Evolutionary conservation across 2,888 invertebrate genomes (phyloP).

Genomic region (Marasmarcha lunaedactyla): DNA sequence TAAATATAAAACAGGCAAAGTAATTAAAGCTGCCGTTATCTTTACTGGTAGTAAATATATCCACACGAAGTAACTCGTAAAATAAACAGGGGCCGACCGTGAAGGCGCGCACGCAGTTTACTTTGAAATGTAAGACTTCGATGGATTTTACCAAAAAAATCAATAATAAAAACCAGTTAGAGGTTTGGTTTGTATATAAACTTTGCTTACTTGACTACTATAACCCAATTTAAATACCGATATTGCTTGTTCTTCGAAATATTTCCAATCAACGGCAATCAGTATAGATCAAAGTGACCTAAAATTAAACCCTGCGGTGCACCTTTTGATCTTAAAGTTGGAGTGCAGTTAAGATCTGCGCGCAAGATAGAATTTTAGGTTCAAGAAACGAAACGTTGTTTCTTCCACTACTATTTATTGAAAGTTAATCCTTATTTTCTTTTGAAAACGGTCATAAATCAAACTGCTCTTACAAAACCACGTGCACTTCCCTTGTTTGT

Average conservation of each 20-base stretch:
- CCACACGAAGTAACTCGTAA: slow-evolving; percentile 31
- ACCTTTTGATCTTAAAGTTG: slow-evolving; percentile 29
- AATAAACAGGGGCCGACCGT: slow-evolving; percentile 31
- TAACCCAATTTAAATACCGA: no score
- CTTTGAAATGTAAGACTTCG: slow-evolving; percentile 11
- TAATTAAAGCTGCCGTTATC: slow-evolving; percentile 52
- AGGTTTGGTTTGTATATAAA: no score
- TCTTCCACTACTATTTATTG: background rate
- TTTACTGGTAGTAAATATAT: slow-evolving; percentile 43
- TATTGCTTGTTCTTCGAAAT: background rate
- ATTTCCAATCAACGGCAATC: slow-evolving; percentile 10
- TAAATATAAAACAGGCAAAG: slow-evolving; percentile 41
- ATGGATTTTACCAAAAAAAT: no score
- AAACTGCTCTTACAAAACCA: slow-evolving; percentile 21
- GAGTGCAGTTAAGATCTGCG: slow-evolving; percentile 5
- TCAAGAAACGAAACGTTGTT: background rate
- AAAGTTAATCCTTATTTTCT: background rate
- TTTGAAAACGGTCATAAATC: slow-evolving; percentile 12
- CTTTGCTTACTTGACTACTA: no score
- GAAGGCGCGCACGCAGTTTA: slow-evolving; percentile 7
- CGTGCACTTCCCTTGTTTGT: slow-evolving; percentile 25
- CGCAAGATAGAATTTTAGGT: background rate
- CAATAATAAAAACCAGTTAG: no score
- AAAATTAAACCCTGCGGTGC: slow-evolving; percentile 30
- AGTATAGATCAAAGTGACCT: slow-evolving; percentile 19